A percentile compares a stretch with the other conserved stretches of the same genome.
Evolutionary conservation across 1,140 invertebrate species (phyloP).

Genomic region (Drosophila kikkawai): DNA sequence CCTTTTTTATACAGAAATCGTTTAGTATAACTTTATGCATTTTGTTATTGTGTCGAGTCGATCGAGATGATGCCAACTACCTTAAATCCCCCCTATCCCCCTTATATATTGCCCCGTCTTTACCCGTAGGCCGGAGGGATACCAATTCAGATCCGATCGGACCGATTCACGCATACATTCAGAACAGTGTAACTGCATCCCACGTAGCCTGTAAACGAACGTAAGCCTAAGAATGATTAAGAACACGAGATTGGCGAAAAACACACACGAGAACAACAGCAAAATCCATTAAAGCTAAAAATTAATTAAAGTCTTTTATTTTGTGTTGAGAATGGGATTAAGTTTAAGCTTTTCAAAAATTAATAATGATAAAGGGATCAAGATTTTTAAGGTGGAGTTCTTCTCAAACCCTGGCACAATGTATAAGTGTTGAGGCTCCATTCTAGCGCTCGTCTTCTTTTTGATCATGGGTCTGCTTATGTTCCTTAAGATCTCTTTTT

Average conservation of each 20-base stretch:
- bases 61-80: constrained; percentile 33
- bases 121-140: constrained; percentile 14
- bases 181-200: constrained; percentile 72
- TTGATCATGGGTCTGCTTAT: too few relatives aligned
- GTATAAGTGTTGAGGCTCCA: too few relatives aligned
- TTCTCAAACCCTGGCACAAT: too few relatives aligned
- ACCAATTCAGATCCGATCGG: constrained; percentile 21
- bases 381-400: not conserved
- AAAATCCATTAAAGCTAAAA: constrained; percentile 66
- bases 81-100: not conserved
- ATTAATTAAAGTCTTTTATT: constrained; percentile 10
- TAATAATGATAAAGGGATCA: too few relatives aligned
- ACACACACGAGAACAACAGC: constrained; percentile 29
- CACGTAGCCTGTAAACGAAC: constrained; percentile 57
- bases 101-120: not conserved
- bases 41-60: constrained; percentile 61
- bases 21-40: constrained; percentile 67
- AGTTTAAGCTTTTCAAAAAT: not conserved
- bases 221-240: constrained; percentile 54
- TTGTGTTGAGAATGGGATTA: not conserved
- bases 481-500: too few relatives aligned
- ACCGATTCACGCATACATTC: constrained; percentile 69
- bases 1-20: constrained; percentile 62
- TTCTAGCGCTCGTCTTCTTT: too few relatives aligned
- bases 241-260: constrained; percentile 49